Percentiles rank a stretch among this genome's conserved stretches.
phyloP scores from a whole-genome alignment of 1,140 invertebrate genomes.

The Nasonia longicornis region DNA sequence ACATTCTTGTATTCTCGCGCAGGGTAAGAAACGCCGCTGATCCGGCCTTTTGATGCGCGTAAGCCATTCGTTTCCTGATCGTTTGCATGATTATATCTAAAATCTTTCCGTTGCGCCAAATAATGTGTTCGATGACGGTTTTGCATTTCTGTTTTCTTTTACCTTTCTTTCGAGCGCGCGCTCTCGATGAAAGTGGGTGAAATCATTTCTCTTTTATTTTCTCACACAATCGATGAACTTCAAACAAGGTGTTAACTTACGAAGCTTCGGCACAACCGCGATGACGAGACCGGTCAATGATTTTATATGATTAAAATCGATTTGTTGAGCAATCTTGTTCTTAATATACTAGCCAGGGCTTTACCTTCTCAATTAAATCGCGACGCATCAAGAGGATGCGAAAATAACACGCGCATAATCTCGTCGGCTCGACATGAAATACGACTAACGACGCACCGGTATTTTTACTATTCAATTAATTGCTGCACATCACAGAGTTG shows the following conservation, averaged over 20 bases:
- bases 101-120: conserved; percentile 40
- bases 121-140: conserved; percentile 35
- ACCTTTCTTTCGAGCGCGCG: neutral
- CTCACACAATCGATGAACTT: neutral
- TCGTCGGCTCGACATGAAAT: neutral
- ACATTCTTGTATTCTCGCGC: conserved; percentile 57
- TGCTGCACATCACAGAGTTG: conserved; percentile 36
- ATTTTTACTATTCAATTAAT: conserved; percentile 43
- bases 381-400: neutral
- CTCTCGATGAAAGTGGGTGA: neutral
- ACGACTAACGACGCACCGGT: conserved; percentile 17
- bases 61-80: conserved; percentile 33
- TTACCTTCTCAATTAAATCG: neutral
- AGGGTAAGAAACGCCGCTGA: conserved; percentile 30
- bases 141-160: conserved; percentile 35
- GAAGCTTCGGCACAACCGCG: conserved; percentile 21
- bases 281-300: conserved; percentile 12
- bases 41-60: conserved; percentile 15
- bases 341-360: neutral
- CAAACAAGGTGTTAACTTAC: neutral
- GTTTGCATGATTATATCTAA: conserved; percentile 1
- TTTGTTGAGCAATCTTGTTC: neutral
- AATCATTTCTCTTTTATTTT: neutral
- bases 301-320: conserved; percentile 13
- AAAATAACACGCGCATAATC: neutral